Conservation (phyloP, 1,140 invertebrate species). For the Brachystomella parvula region DNA sequence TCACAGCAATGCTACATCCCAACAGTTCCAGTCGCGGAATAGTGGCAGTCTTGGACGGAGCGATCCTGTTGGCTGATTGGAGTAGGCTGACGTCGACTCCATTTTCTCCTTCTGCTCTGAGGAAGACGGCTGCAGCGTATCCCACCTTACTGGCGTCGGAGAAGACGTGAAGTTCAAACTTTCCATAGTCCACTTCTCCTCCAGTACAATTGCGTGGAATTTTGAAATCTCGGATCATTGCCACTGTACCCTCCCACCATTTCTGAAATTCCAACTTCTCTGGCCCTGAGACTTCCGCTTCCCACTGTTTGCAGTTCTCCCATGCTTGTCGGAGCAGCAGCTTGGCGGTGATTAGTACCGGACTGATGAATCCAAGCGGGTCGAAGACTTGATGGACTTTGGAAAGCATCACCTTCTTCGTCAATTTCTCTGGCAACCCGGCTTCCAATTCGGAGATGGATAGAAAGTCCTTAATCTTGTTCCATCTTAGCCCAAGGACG, state of each 20-base stretch:
- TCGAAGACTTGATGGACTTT: constrained; percentile 17
- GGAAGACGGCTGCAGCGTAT: constrained; percentile 26
- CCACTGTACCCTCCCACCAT: constrained; percentile 4
- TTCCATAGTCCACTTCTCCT: neutral
- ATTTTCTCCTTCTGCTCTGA: constrained; percentile 9
- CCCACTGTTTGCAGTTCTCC: constrained; percentile 18
- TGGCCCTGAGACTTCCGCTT: constrained; percentile 16
- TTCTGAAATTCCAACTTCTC: constrained; percentile 6
- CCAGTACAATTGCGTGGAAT: constrained; percentile 8
- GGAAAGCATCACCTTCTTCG: constrained; percentile 20
- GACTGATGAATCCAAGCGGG: constrained; percentile 27
- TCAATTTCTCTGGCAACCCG: neutral
- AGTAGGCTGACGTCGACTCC: constrained; percentile 7
- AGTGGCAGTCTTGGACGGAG: constrained; percentile 11
- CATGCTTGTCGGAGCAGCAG: constrained; percentile 27
- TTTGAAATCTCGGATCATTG: constrained; percentile 9
- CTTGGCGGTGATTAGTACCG: constrained; percentile 21
- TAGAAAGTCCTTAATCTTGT: constrained; percentile 9
- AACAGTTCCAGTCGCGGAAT: constrained; percentile 27
- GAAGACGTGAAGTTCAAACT: constrained; percentile 25
- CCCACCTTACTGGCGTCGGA: constrained; percentile 28
- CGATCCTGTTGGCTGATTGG: constrained; percentile 14
- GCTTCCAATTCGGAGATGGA: neutral
- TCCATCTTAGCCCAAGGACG: constrained; percentile 17
- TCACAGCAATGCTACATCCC: constrained; percentile 7